Evolutionary conservation across 1,140 invertebrate species (phyloP).

Genomic region (Uloborus diversus): DNA sequence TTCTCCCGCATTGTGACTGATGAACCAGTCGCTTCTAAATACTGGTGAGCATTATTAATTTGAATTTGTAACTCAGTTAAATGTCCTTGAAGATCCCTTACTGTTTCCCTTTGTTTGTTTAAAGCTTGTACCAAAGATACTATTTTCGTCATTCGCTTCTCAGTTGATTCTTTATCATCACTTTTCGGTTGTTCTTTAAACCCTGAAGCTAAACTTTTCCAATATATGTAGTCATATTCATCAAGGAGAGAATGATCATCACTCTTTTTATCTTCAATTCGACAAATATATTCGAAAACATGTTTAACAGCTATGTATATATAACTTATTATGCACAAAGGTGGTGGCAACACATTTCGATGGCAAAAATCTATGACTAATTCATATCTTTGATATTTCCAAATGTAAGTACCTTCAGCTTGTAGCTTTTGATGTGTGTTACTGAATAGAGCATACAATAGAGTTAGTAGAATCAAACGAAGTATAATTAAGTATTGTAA

Average conservation of each 20-base stretch:
- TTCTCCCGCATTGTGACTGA: not conserved
- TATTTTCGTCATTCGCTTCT: conserved; percentile 2
- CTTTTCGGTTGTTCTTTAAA: not conserved
- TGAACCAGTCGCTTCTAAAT: not conserved
- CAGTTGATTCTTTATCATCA: not conserved
- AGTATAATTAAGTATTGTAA: conserved; percentile 66
- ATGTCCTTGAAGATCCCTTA: not conserved
- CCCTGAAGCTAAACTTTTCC: conserved; percentile 21
- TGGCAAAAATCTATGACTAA: conserved; percentile 65
- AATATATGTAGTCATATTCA: conserved; percentile 17
- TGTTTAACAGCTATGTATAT: not conserved
- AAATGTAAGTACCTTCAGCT: conserved; percentile 63
- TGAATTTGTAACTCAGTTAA: conserved; percentile 12
- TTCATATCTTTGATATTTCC: conserved; percentile 66
- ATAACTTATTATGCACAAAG: conserved; percentile 10
- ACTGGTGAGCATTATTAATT: conserved; percentile 3
- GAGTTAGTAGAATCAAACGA: conserved; percentile 65
- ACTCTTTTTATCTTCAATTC: not conserved
- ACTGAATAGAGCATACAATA: conserved; percentile 67
- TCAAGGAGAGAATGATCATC: no score
- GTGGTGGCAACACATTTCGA: conserved; percentile 54
- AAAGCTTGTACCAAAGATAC: not conserved
- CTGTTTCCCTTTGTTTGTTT: not conserved
- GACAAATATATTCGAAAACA: no score
- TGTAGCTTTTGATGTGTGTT: conserved; percentile 62